Evolutionary conservation across 2,888 invertebrate species (phyloP), one percentile per base, ranked within the genome.

Genomic region (Scaptomyza polygonia): DNA sequence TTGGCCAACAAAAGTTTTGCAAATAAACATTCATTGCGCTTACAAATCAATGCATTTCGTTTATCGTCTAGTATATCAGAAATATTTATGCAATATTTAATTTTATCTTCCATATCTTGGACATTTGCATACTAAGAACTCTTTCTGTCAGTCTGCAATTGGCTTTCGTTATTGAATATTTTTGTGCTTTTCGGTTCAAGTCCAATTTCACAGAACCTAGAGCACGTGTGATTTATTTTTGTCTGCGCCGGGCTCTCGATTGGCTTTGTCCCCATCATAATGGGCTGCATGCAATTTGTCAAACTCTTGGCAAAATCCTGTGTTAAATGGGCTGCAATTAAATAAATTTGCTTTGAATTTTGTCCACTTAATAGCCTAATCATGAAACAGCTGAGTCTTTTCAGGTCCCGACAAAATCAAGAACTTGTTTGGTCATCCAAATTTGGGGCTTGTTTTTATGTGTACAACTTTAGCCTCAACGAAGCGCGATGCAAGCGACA

Each of bases 281-380:
- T 59, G 58, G 40, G 18, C 45, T 52, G 45, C 56, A 55, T 39
- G 72, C 53, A 69, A 74, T 75, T 74, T 72, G 75, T 64, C 72
- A 55, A 68, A 74, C 71, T 67, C 39, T 45, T 8, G 21, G 44
- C 16, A 55, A 44, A 53, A 30, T 29, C 49, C 32, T 53, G 32
- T 12, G 65, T 39, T 44, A 59, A 72, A 70, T 59, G 14, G 11
- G 11, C 39, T 29, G 36, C 64, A 72, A 72, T 72, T 64, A 74
- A 58, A 56, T 34, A 21, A 43, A 14, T 52, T 29, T 16, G 25
- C 5, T 32, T 30, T 9, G 25, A 27, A 9, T 6, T 47, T n/a
- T 27, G 29, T 4, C 7, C 39, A 54, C 44, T 40, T 45, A 18
- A 49, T 30, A 18, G 54, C 16, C 52, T 42, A 30, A 52, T 21